Conservation (phyloP, 2,888 invertebrate species). For the Heliconius ismenius region DNA sequence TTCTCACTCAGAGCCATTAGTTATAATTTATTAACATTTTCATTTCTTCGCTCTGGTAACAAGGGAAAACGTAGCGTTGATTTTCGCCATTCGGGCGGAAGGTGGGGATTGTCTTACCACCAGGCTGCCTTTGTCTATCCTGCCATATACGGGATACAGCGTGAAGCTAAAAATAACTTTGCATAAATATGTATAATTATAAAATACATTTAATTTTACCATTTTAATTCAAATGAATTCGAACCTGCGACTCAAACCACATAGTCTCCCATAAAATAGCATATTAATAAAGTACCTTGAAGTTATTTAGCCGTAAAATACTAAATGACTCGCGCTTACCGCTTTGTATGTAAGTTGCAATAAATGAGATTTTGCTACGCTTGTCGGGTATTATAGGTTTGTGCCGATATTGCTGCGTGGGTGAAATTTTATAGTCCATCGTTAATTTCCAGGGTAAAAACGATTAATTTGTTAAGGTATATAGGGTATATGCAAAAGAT, state of each 20-base stretch:
- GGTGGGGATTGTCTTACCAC: no score
- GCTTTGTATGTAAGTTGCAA: conserved; percentile 26
- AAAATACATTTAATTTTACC: neutral
- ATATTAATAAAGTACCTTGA: conserved; percentile 14
- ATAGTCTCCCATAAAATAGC: neutral
- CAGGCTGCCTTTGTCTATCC: no score
- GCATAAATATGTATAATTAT: neutral
- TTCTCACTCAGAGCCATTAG: no score
- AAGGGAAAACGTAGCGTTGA: no score
- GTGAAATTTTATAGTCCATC: conserved; percentile 45
- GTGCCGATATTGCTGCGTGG: conserved; percentile 49
- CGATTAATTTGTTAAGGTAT: conserved; percentile 25
- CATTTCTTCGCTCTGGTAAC: no score
- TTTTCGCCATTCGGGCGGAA: no score
- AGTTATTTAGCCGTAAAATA: conserved; percentile 11
- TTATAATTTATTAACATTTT: no score
- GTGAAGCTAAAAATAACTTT: neutral
- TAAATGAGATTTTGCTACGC: conserved; percentile 34
- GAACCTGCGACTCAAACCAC: neutral
- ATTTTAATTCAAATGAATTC: neutral
- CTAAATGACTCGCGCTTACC: conserved; percentile 15
- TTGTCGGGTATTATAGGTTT: conserved; percentile 39
- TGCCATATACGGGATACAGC: no score
- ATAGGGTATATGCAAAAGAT: conserved; percentile 2
- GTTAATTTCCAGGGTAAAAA: conserved; percentile 22